Conservation (phyloP, 2,113 vertebrate species). For the Oostethus manadensis region DNA sequence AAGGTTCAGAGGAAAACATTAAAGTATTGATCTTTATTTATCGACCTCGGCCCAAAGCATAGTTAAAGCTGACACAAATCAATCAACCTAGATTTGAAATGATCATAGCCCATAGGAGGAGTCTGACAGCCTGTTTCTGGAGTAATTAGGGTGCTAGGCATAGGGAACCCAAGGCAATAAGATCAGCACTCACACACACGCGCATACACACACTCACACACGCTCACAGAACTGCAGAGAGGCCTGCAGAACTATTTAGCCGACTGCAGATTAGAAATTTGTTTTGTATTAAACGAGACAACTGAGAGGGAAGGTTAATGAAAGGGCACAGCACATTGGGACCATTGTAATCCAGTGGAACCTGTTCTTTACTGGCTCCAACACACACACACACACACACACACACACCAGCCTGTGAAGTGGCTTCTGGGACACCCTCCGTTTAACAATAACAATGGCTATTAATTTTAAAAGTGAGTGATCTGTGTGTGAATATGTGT, state of each 20-base stretch:
- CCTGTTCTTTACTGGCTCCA: constrained; percentile 48
- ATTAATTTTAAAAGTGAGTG: constrained; percentile 56
- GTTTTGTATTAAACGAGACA: constrained; percentile 73
- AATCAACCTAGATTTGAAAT: constrained; percentile 94
- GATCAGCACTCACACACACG: constrained; percentile 42
- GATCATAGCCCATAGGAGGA: constrained; percentile 78
- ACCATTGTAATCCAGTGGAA: constrained; percentile 66
- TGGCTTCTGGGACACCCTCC: constrained; percentile 54
- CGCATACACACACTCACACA: constrained; percentile 10
- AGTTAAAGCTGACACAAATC: constrained; percentile 94
- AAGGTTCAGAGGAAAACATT: constrained; percentile 87
- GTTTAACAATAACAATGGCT: constrained; percentile 59
- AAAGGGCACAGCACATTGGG: constrained; percentile 72
- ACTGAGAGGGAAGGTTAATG: constrained; percentile 74
- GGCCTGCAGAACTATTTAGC: constrained; percentile 53
- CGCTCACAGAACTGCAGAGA: constrained; percentile 4
- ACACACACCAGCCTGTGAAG: constrained; percentile 32
- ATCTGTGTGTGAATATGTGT: constrained; percentile 22
- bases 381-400: constrained; percentile 29
- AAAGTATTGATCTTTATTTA: constrained; percentile 89
- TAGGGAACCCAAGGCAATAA: constrained; percentile 64
- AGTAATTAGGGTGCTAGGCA: constrained; percentile 68
- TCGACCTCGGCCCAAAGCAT: constrained; percentile 84
- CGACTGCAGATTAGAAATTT: constrained; percentile 70
- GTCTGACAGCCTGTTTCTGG: constrained; percentile 61